phyloP scores from a whole-genome alignment of 2,113 vertebrate genomes.

The Lontra canadensis region DNA sequence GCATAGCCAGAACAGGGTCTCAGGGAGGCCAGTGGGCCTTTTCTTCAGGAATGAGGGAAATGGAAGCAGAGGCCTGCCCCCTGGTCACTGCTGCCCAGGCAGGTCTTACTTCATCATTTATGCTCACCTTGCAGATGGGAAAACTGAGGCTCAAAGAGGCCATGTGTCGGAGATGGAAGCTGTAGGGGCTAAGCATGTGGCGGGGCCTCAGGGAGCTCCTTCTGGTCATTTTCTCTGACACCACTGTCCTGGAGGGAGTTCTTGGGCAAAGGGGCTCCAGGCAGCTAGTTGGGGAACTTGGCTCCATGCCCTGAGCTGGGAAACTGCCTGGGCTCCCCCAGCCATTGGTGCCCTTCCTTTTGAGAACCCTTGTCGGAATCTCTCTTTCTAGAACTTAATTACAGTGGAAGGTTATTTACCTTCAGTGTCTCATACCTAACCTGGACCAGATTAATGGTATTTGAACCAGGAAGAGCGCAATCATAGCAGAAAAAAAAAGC shows the following conservation, averaged over 20 bases:
- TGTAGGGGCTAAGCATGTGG: too few species aligned
- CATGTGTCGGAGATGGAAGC: not conserved
- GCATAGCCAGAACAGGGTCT: not conserved
- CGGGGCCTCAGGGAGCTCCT: not conserved
- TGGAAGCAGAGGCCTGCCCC: not conserved
- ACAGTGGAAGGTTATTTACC: not conserved
- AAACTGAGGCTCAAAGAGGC: not conserved
- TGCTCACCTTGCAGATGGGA: not conserved
- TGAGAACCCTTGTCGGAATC: not conserved
- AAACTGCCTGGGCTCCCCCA: not conserved
- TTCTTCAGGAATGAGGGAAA: not conserved
- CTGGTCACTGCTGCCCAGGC: not conserved
- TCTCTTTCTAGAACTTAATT: not conserved
- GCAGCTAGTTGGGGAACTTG: not conserved
- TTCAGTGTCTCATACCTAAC: not conserved
- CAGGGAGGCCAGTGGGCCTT: not conserved
- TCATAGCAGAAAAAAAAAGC: not conserved
- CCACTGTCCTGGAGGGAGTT: not conserved
- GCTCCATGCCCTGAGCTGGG: not conserved
- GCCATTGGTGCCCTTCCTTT: not conserved
- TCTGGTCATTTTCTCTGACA: not conserved
- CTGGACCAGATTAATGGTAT: slow-evolving; percentile 5
- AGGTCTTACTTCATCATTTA: not conserved
- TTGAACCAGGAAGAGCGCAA: slow-evolving; percentile 21
- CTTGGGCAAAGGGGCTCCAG: not conserved